Base-by-base conservation (phyloP, 2,113 vertebrate species). In the Narcine bancroftii region DNA sequence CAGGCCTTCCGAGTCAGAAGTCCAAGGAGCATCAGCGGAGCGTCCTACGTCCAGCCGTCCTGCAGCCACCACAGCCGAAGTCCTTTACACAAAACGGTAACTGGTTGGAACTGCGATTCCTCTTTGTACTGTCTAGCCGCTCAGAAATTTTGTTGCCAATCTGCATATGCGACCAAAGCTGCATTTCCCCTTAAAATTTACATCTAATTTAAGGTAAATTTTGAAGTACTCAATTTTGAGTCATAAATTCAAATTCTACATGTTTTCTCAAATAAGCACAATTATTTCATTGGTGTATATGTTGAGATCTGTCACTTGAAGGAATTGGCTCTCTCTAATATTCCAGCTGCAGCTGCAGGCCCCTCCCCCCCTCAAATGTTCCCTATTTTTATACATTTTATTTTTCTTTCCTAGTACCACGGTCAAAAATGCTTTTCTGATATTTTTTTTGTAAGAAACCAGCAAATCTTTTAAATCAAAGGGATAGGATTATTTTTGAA, bases 1-100 rank as follows among this genome's bases (percentile, higher is more conserved):
- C 96, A 99, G 98, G 98, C 93, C 94, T 99, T 92, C 99, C 99
- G 0, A 99, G 98, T 96, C 99, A 99, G 95, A 99, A 99, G 94
- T 98, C 98, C 76, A 99, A 99, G 96, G 98, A 99, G 65, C 98
- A 97, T 94, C 98, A 98, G 93, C 97, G 98, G 71, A 99, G 98
- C 7, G 99, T 99, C 92, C 96, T 99, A 92, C 98, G 99, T 93
- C 99, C 99, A 0, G 99, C 99, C 2, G 97, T 99, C 45, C 94
- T 99, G 39, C 99, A 99, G 93, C 97, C 99, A 10, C 99, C 98
- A 0, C 96, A 97, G 93, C 97, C 97, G 1, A 99, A 98, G 95
- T 95, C 95, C 79, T 97, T 98, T 93, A 94, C 97, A 0, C 97
- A 97, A 94, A 95, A 96, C 33, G 97, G 98, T 98, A 95, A 97